phyloP scores from a whole-genome alignment of 2,888 invertebrate genomes.

The Trichopria drosophilae region DNA sequence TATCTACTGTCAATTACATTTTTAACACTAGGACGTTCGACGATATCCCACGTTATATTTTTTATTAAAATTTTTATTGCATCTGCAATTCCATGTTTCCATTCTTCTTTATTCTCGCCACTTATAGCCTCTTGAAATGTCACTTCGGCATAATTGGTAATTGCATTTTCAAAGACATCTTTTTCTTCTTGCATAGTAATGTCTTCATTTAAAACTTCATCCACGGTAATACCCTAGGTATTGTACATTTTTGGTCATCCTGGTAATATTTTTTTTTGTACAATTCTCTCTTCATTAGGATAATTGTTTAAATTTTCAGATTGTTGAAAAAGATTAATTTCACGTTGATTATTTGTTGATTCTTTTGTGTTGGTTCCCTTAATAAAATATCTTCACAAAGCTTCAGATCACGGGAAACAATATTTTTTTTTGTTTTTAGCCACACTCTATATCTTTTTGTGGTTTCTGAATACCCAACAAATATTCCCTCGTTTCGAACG shows the following conservation, averaged over 20 bases:
- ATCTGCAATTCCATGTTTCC: conserved; percentile 31
- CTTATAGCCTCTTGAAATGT: conserved; percentile 11
- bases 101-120: conserved; percentile 20
- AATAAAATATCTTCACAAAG: neutral
- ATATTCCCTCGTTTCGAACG: conserved; percentile 12
- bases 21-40: conserved; percentile 31
- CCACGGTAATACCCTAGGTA: neutral
- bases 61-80: conserved; percentile 31
- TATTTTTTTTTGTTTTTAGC: conserved; percentile 29
- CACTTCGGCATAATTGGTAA: neutral
- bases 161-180: neutral
- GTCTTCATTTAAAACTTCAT: neutral
- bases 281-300: neutral
- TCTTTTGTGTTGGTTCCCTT: neutral
- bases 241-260: conserved; percentile 7
- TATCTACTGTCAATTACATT: conserved; percentile 30
- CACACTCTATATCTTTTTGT: conserved; percentile 31
- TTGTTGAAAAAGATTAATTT: conserved; percentile 30
- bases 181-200: neutral
- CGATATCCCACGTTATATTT: conserved; percentile 37
- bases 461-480: conserved; percentile 22
- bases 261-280: conserved; percentile 8
- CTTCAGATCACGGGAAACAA: conserved; percentile 22
- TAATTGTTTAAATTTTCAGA: conserved; percentile 17
- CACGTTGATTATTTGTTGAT: neutral